Conservation (phyloP, 2,797 vertebrate species). For the Clarias laeviceps region DNA sequence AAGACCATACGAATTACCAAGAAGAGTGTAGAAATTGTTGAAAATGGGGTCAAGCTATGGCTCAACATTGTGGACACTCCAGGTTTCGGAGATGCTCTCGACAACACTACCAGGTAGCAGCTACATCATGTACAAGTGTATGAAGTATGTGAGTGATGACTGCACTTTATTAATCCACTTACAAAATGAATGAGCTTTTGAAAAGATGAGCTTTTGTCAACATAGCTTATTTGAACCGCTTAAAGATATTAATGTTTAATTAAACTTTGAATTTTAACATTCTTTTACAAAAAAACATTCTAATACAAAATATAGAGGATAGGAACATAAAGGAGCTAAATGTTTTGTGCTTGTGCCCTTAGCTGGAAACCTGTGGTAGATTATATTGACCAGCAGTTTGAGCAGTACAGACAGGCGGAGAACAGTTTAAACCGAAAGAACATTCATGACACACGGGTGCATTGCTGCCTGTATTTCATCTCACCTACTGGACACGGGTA, state of each 20-base stretch:
- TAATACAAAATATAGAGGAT: neutral
- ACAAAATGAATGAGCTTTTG: neutral
- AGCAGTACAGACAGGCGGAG: slow-evolving; percentile 83
- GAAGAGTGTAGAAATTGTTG: slow-evolving; percentile 80
- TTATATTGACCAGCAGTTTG: slow-evolving; percentile 84
- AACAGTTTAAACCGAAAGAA: slow-evolving; percentile 83
- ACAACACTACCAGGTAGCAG: slow-evolving; percentile 79
- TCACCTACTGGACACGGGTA: slow-evolving; percentile 84
- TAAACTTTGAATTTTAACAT: neutral
- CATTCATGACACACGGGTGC: slow-evolving; percentile 84
- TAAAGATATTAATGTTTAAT: neutral
- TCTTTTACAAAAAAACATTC: no score
- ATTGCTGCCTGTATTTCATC: slow-evolving; percentile 87
- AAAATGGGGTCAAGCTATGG: slow-evolving; percentile 81
- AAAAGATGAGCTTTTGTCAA: neutral
- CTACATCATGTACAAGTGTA: neutral
- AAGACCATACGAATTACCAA: slow-evolving; percentile 80
- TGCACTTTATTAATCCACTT: neutral
- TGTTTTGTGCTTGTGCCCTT: slow-evolving; percentile 31
- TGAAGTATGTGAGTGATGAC: neutral
- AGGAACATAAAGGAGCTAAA: neutral
- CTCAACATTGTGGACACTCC: slow-evolving; percentile 84
- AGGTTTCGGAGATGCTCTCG: slow-evolving; percentile 83
- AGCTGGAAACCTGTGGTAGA: slow-evolving; percentile 79
- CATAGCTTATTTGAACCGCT: neutral